These are phyloP conservation scores for Epirrhoe tristata DNA, from an alignment of 2,888 invertebrate genomes.

Conservation along the genomic window DNA sequence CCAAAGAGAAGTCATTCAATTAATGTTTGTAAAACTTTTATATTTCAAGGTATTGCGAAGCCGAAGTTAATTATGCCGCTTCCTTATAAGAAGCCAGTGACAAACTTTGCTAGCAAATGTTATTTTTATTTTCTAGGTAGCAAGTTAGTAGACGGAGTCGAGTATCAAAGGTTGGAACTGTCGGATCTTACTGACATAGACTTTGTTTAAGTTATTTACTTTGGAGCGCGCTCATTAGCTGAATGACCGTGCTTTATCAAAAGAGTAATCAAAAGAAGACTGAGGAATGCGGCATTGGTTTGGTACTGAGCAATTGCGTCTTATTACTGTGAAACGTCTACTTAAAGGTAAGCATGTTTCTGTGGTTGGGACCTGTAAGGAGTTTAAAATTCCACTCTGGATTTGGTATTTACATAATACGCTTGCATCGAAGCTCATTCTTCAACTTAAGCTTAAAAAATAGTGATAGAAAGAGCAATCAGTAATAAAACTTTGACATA, in stretches of 20 bases:
- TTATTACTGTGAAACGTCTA: constrained; percentile 12
- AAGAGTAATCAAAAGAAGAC: constrained; percentile 55
- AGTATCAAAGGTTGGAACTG: constrained; percentile 69
- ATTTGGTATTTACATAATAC: background rate
- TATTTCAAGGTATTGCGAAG: constrained; percentile 18
- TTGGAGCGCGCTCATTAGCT: constrained; percentile 79
- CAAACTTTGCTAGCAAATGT: constrained; percentile 44
- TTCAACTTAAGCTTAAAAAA: background rate
- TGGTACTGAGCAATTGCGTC: constrained; percentile 17
- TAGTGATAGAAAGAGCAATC: no score
- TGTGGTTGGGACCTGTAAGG: constrained; percentile 1
- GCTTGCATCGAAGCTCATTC: background rate
- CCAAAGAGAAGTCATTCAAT: constrained; percentile 14
- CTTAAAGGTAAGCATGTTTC: constrained; percentile 8
- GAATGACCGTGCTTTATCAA: constrained; percentile 78
- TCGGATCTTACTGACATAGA: constrained; percentile 71
- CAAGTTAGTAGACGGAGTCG: constrained; percentile 54
- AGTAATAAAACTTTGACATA: no score
- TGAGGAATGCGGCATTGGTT: constrained; percentile 23
- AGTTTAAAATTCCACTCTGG: constrained; percentile 1
- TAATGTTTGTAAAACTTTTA: constrained; percentile 11
- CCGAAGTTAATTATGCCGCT: constrained; percentile 38
- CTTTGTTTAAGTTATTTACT: constrained; percentile 80
- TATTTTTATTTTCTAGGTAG: constrained; percentile 58
- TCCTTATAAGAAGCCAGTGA: constrained; percentile 40